phyloP scores from a whole-genome alignment of 1,140 invertebrate species.

The Euborellia annulipes region DNA sequence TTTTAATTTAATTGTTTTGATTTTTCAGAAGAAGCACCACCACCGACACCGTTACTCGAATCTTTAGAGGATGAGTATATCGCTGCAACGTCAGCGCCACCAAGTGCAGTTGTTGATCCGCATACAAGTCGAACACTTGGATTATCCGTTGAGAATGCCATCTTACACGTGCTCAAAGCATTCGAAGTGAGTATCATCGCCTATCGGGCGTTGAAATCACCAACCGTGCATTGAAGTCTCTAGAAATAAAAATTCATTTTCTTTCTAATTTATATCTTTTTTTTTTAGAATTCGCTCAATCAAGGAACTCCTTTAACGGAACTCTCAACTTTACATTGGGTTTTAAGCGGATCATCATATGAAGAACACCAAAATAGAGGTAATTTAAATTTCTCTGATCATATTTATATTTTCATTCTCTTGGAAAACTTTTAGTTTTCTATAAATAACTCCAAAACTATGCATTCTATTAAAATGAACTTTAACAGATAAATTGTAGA shows the following conservation, averaged over 20 bases:
- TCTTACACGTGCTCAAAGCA: conserved; percentile 29
- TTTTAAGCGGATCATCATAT: conserved; percentile 19
- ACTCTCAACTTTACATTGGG: conserved; percentile 18
- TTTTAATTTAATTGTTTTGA: neutral
- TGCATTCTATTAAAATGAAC: too few relatives aligned
- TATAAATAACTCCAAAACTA: too few relatives aligned
- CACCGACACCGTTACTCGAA: conserved; percentile 20
- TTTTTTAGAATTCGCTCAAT: conserved; percentile 16
- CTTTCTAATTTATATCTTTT: conserved; percentile 1
- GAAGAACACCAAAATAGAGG: conserved; percentile 13
- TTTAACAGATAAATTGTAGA: too few relatives aligned
- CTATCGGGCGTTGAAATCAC: too few relatives aligned
- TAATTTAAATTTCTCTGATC: too few relatives aligned
- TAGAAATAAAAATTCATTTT: neutral
- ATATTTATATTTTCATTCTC: too few relatives aligned
- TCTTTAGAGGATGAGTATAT: conserved; percentile 33
- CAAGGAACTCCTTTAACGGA: conserved; percentile 15
- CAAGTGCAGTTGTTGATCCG: conserved; percentile 21
- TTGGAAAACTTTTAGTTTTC: too few relatives aligned
- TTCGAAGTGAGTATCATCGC: conserved; percentile 25
- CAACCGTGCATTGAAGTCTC: too few relatives aligned
- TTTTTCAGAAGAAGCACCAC: conserved; percentile 24
- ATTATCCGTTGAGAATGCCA: conserved; percentile 32
- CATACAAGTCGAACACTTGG: conserved; percentile 22
- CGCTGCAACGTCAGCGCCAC: conserved; percentile 30